A percentile compares a stretch with the other conserved stretches of the same genome.
These are phyloP conservation scores for Tauraco erythrolophus DNA, from an alignment of 2,113 vertebrate genomes.

Conservation along the genomic window DNA sequence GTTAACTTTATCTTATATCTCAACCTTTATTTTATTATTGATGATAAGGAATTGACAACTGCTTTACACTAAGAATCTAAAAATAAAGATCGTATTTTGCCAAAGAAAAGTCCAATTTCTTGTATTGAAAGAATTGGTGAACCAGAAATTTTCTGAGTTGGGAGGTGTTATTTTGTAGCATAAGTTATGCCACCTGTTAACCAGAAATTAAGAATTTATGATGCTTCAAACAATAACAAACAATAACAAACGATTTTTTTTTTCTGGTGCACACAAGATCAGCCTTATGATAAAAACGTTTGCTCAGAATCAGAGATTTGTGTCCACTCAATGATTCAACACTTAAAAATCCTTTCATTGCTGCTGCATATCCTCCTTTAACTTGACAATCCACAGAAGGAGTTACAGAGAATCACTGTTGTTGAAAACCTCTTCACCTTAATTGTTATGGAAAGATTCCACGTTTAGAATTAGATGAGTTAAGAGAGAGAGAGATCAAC, in stretches of 20 bases:
- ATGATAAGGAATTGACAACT: background rate
- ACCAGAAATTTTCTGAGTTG: background rate
- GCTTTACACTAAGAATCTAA: background rate
- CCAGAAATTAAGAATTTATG: background rate
- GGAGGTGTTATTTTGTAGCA: background rate
- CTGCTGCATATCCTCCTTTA: background rate
- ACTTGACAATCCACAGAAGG: background rate
- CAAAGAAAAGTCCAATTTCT: background rate
- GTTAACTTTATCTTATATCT: background rate
- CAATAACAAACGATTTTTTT: background rate
- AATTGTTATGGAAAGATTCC: background rate
- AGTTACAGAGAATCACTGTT: background rate
- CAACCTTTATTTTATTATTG: background rate
- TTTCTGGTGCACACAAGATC: background rate
- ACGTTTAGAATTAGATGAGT: background rate
- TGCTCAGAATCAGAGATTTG: background rate
- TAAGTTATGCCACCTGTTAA: background rate
- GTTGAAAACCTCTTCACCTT: background rate
- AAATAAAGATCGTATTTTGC: background rate
- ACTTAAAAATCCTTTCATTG: background rate
- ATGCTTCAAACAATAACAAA: background rate
- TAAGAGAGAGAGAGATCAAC: background rate
- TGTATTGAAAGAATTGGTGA: background rate
- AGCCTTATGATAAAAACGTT: background rate
- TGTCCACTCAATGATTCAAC: background rate